phyloP scores from a whole-genome alignment of 2,113 vertebrate genomes.

The Thunnus thynnus region DNA sequence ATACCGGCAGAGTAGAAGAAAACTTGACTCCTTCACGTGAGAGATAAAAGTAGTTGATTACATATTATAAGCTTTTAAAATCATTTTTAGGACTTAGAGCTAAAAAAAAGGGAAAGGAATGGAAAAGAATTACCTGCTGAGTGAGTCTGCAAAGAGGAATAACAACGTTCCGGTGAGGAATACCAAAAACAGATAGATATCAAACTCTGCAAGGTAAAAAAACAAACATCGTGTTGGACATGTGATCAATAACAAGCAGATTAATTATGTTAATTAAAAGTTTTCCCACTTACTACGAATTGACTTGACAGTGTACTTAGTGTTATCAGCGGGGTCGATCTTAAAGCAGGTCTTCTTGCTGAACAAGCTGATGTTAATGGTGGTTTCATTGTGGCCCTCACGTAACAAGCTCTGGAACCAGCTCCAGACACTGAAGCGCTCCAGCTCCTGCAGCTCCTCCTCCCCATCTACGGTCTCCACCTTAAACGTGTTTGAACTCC shows the following conservation, averaged over 20 bases:
- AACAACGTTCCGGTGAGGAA: constrained; percentile 90
- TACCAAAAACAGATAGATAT: constrained; percentile 90
- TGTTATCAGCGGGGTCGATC: constrained; percentile 83
- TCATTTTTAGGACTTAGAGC: not conserved
- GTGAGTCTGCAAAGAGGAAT: constrained; percentile 90
- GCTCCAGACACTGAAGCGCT: constrained; percentile 87
- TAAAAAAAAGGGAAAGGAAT: not conserved
- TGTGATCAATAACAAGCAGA: not conserved
- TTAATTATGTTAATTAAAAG: not conserved
- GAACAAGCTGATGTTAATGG: constrained; percentile 89
- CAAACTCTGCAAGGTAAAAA: constrained; percentile 87
- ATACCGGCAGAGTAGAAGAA: constrained; percentile 96
- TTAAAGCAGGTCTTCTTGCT: constrained; percentile 92
- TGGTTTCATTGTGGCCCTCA: constrained; percentile 92
- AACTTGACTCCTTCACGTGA: constrained; percentile 88
- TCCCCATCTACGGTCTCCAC: constrained; percentile 90
- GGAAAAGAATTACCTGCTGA: constrained; percentile 90
- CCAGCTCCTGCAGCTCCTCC: constrained; percentile 90
- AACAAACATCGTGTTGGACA: not conserved
- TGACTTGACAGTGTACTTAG: constrained; percentile 83
- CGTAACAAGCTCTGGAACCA: constrained; percentile 87
- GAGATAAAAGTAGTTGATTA: not conserved
- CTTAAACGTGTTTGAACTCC: constrained; percentile 88
- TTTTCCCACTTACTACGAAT: constrained; percentile 85
- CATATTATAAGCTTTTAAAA: not conserved